phyloP scores from a whole-genome alignment of 2,888 invertebrate genomes.

The Colletes collaris region DNA sequence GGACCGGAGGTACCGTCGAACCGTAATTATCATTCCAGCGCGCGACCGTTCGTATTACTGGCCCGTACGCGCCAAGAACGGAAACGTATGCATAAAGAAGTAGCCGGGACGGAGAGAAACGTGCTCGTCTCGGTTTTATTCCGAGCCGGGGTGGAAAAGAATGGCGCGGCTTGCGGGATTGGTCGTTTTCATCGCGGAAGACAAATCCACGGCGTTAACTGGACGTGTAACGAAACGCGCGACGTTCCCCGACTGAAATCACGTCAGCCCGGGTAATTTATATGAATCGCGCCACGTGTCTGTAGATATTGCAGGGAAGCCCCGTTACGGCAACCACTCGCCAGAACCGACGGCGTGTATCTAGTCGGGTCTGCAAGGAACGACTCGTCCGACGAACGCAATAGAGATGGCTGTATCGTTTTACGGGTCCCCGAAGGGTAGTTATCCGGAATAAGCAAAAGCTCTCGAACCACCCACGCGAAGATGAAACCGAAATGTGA shows the following conservation, averaged over 20 bases:
- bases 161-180: background rate
- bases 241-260: slow-evolving; percentile 50
- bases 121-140: slow-evolving; percentile 28
- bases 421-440: slow-evolving; percentile 40
- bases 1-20: slow-evolving; percentile 4
- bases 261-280: slow-evolving; percentile 58
- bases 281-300: slow-evolving; percentile 53
- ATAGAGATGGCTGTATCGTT: slow-evolving; percentile 31
- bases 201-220: slow-evolving; percentile 63
- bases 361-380: slow-evolving; percentile 25
- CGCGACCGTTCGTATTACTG: slow-evolving; percentile 10
- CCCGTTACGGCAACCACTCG: slow-evolving; percentile 33
- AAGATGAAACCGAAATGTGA: slow-evolving; percentile 38
- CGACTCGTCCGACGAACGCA: background rate
- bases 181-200: slow-evolving; percentile 49
- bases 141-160: slow-evolving; percentile 10
- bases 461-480: background rate
- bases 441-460: slow-evolving; percentile 28
- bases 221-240: slow-evolving; percentile 61
- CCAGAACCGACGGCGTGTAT: background rate
- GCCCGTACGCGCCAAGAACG: background rate
- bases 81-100: slow-evolving; percentile 45
- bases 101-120: background rate
- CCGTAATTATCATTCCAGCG: slow-evolving; percentile 22
- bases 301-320: slow-evolving; percentile 35